Conservation (phyloP, 2,888 invertebrate species). For the Isoperla grammatica region DNA sequence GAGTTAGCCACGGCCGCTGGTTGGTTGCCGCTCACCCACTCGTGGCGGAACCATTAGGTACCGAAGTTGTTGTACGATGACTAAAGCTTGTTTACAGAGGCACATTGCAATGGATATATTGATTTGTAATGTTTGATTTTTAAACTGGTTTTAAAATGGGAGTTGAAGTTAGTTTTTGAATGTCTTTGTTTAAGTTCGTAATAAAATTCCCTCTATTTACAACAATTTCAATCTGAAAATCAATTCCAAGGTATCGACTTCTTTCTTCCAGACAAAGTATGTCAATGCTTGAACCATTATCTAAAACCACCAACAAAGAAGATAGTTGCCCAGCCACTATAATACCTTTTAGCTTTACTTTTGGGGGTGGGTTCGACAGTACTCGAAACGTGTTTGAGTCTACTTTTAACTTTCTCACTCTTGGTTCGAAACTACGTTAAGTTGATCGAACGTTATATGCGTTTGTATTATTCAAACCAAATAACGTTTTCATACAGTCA, state of each 20-base stretch:
- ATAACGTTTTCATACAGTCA: too few relatives aligned
- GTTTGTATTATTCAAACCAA: too few relatives aligned
- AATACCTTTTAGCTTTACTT: too few relatives aligned
- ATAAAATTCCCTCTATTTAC: slow-evolving; percentile 1
- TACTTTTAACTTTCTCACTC: too few relatives aligned
- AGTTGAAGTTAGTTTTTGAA: slow-evolving; percentile 1
- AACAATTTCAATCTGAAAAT: slow-evolving; percentile 3
- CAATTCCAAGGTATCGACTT: background rate
- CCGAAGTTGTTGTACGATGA: too few relatives aligned
- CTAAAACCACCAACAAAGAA: background rate
- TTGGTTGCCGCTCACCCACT: too few relatives aligned
- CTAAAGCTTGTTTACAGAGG: background rate
- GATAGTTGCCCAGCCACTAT: background rate
- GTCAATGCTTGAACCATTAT: background rate
- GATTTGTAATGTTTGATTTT: slow-evolving; percentile 8
- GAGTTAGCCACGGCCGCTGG: too few relatives aligned
- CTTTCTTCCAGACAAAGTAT: background rate
- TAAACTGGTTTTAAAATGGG: background rate
- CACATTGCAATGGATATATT: background rate
- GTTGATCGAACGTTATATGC: too few relatives aligned
- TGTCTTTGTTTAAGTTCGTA: background rate
- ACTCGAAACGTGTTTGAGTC: too few relatives aligned
- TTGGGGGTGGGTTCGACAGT: too few relatives aligned
- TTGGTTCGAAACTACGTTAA: too few relatives aligned
- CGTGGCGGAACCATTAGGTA: too few relatives aligned